Evolutionary conservation across 1,140 invertebrate species (phyloP).

Genomic region (Drosophila bocqueti): DNA sequence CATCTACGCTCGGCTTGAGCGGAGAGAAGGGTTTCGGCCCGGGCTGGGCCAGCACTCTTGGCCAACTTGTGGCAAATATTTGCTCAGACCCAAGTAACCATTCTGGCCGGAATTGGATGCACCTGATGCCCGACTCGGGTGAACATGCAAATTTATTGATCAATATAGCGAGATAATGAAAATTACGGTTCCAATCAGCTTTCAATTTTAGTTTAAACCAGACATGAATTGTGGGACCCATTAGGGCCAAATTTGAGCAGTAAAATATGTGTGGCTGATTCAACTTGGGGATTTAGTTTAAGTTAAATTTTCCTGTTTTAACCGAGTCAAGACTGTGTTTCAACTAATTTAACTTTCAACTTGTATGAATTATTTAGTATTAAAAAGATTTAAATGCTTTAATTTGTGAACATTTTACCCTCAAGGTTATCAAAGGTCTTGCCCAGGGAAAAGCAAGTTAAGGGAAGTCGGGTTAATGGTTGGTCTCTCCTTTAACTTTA

Average conservation of each 20-base stretch:
- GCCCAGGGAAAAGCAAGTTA: too few relatives aligned
- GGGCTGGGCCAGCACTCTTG: constrained; percentile 7
- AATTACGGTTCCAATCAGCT: constrained; percentile 28
- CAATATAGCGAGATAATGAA: constrained; percentile 22
- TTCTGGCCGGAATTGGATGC: constrained; percentile 44
- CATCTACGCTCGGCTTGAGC: constrained; percentile 50
- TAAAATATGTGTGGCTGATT: not conserved
- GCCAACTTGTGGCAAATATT: constrained; percentile 55
- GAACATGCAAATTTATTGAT: constrained; percentile 45
- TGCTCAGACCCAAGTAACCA: constrained; percentile 42
- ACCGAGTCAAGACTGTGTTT: too few relatives aligned
- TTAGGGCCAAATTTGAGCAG: not conserved
- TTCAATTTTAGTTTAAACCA: constrained; percentile 24
- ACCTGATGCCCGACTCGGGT: constrained; percentile 37
- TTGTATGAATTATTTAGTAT: not conserved
- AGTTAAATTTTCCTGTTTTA: not conserved
- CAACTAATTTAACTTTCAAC: too few relatives aligned
- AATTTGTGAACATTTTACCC: too few relatives aligned
- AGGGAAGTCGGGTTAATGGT: not conserved
- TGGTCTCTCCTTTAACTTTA: not conserved
- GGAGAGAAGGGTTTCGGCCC: not conserved
- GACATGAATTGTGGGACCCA: not conserved
- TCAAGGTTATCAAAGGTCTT: constrained; percentile 17
- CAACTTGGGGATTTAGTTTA: not conserved
- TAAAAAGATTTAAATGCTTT: not conserved